Evolutionary conservation across 37 sponge, comb jelly and placozoan genomes (phyloP).

Genomic region (Aplysina aerophoba): DNA sequence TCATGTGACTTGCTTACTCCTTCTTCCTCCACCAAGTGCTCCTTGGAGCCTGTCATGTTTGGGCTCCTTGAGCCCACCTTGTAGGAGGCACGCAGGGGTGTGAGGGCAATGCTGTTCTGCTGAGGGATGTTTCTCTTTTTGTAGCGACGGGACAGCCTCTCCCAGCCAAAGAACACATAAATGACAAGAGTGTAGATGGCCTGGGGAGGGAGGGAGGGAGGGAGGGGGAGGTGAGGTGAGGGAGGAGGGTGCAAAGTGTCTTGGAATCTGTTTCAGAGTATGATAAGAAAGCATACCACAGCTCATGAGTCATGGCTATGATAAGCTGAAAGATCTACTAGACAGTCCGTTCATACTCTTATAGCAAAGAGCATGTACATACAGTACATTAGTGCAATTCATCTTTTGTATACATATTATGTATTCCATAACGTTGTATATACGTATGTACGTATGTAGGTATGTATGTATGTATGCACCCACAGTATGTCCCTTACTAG

Average conservation of each 20-base stretch:
- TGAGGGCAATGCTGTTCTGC: slow-evolving; percentile 16
- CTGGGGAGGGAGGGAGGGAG: slow-evolving; percentile 20
- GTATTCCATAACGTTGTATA: too few species aligned
- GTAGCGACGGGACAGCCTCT: slow-evolving; percentile 62
- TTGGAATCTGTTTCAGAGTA: too few species aligned
- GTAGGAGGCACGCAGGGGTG: slow-evolving; percentile 14
- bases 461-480: not conserved
- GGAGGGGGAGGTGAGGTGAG: too few species aligned
- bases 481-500: slow-evolving; percentile 49
- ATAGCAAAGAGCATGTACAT: too few species aligned
- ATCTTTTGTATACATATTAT: too few species aligned
- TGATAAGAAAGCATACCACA: too few species aligned
- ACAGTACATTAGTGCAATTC: too few species aligned
- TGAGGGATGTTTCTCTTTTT: slow-evolving; percentile 41
- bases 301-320: too few species aligned
- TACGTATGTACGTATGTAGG: not conserved
- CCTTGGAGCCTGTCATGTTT: not conserved
- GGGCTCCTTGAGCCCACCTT: not conserved
- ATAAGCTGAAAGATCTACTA: too few species aligned
- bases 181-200: slow-evolving; percentile 60
- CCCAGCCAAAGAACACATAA: slow-evolving; percentile 70
- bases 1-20: not conserved
- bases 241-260: too few species aligned
- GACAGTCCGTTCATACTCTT: too few species aligned
- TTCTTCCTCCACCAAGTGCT: slow-evolving; percentile 16